Evolutionary conservation across 1,140 invertebrate species (phyloP), one percentile per base, ranked within the genome.

Genomic region (Pachypsylla venusta): DNA sequence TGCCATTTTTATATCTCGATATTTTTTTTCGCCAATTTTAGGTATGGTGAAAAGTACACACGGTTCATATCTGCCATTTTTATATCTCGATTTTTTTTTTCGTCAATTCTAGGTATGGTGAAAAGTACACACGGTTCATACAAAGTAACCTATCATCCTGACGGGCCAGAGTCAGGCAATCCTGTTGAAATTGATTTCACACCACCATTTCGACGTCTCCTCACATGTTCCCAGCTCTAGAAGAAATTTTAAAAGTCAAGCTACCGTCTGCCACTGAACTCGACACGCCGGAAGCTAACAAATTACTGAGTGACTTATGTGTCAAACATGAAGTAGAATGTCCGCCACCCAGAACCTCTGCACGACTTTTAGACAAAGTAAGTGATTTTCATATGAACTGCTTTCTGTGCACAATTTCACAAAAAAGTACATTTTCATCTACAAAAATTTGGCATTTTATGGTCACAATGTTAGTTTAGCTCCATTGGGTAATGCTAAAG

Each of bases 171-270:
- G 7, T 77, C 75, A 5, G 68, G 71, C 53, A 82, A 80, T 20
- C 79, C 87, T 64, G 75, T 86, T 3, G 88, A 93, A 71, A 83
- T 99, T 56, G 95, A 99, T 71, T 99, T 98, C 69, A 97, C 93
- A 19, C 96, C 96, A 54, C 97, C 97, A 14, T 99, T 98, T 73
- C 88, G 83, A 64, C 76, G 92, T 63, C 74, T 99, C 2, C n/a
- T n/a, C 77, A 83, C 14, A 98, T 99, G 91, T 82, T 98, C 60
- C 77, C 85, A 25, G 87, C 88, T 2, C 74, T 99, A 12, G 95
- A 98, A 73, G 83, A 87, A 67, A 75, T 76, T 53, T 69, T 97
- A 1, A 81, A 84, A 59, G 81, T 86, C 0, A 91, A 93, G 72
- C 80, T 99, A 40, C 96, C 96, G 0, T 67, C 78, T 25, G 75